A percentile compares a stretch with the other conserved stretches of the same genome.
Evolutionary conservation across 2,888 invertebrate genomes (phyloP).

Genomic region (Leucophora obtusa): DNA sequence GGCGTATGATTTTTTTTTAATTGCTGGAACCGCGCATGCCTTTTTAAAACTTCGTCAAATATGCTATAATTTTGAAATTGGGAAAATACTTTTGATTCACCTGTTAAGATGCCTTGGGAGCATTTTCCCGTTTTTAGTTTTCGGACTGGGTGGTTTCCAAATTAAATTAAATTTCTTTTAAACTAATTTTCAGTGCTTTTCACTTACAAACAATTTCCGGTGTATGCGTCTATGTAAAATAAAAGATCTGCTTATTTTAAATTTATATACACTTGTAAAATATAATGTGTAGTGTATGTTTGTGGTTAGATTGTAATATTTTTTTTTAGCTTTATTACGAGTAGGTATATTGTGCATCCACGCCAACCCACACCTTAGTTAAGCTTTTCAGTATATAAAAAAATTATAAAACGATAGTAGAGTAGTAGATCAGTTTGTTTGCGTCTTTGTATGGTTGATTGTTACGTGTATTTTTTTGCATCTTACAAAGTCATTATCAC

Average conservation of each 20-base stretch:
- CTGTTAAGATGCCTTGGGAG: no score
- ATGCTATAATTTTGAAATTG: no score
- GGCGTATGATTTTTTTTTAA: no score
- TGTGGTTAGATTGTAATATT: slow-evolving; percentile 58
- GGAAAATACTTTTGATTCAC: no score
- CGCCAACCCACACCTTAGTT: slow-evolving; percentile 66
- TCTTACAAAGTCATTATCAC: slow-evolving; percentile 64
- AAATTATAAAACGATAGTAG: slow-evolving; percentile 13
- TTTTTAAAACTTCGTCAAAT: no score
- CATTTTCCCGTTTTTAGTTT: no score
- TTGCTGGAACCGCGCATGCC: no score
- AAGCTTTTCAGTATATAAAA: slow-evolving; percentile 11
- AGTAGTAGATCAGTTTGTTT: slow-evolving; percentile 35
- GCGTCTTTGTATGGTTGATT: slow-evolving; percentile 1
- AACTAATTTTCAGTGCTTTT: no score
- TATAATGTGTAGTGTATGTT: slow-evolving; percentile 42
- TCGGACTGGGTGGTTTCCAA: no score
- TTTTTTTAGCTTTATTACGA: slow-evolving; percentile 30
- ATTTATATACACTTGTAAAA: slow-evolving; percentile 37
- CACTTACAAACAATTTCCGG: no score
- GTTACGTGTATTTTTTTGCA: slow-evolving; percentile 35
- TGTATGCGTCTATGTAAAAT: not conserved
- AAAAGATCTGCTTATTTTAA: not conserved
- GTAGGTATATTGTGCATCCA: slow-evolving; percentile 21
- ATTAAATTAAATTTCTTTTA: no score